Evolutionary conservation across 2,888 invertebrate species (phyloP).

Genomic region (Ophion ellenae): DNA sequence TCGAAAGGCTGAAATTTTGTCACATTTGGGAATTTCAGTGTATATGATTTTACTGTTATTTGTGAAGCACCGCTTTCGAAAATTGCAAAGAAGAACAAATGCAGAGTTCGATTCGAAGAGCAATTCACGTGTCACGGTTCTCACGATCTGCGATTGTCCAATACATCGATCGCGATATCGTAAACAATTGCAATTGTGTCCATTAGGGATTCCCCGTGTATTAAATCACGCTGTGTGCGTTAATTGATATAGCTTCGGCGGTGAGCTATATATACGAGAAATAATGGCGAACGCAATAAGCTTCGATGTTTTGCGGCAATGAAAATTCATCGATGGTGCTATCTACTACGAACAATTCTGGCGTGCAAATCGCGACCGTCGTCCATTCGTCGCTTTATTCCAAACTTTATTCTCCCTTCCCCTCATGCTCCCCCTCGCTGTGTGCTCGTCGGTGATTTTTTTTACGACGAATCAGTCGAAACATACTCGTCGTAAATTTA

Average conservation of each 20-base stretch:
- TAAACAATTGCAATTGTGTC: constrained; percentile 21
- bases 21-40: background rate
- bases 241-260: constrained; percentile 36
- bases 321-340: constrained; percentile 44
- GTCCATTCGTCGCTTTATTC: constrained; percentile 18
- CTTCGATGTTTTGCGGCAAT: constrained; percentile 20
- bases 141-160: constrained; percentile 2
- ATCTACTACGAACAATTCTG: constrained; percentile 37
- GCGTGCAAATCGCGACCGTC: constrained; percentile 30
- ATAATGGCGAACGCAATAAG: constrained; percentile 8
- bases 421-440: background rate
- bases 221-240: constrained; percentile 28
- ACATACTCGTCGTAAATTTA: constrained; percentile 8
- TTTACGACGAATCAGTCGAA: constrained; percentile 12
- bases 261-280: constrained; percentile 20
- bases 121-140: background rate
- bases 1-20: background rate
- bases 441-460: background rate
- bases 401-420: background rate
- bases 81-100: background rate
- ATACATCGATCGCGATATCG: constrained; percentile 12
- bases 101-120: background rate
- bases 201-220: constrained; percentile 23
- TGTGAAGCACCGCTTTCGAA: background rate
- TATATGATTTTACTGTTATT: background rate